Evolutionary conservation across 2,888 invertebrate genomes (phyloP).

Genomic region (Eulithis testata): DNA sequence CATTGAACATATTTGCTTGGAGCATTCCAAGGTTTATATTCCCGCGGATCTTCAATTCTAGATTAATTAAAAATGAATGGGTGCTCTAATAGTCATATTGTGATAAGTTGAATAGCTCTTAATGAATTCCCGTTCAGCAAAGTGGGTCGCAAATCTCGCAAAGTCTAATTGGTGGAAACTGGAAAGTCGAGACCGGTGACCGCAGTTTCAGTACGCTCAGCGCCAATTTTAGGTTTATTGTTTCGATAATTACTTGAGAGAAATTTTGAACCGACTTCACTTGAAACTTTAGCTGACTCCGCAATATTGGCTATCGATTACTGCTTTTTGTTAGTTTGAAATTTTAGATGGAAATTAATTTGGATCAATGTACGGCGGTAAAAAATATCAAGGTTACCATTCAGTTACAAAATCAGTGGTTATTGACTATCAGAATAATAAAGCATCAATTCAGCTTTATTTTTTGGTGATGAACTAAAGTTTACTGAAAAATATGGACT

Average conservation of each 20-base stretch:
- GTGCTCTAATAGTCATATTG: constrained; percentile 75
- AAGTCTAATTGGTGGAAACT: constrained; percentile 76
- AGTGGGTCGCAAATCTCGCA: constrained; percentile 63
- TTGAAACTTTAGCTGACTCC: constrained; percentile 56
- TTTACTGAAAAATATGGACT: too few relatives aligned
- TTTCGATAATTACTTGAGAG: constrained; percentile 79
- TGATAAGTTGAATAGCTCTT: constrained; percentile 79
- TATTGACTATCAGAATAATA: too few relatives aligned
- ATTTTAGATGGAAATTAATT: constrained; percentile 19
- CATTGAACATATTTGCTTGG: constrained; percentile 55
- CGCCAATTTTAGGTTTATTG: constrained; percentile 81
- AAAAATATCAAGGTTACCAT: background rate
- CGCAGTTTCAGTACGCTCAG: constrained; percentile 64
- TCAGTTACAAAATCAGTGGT: background rate
- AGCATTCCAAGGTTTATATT: constrained; percentile 21
- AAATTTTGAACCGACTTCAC: constrained; percentile 61
- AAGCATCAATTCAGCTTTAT: too few relatives aligned
- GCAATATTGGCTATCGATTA: constrained; percentile 34
- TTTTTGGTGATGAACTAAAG: too few relatives aligned
- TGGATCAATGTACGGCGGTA: background rate
- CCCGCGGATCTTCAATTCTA: constrained; percentile 41
- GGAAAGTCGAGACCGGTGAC: constrained; percentile 74
- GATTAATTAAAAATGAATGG: constrained; percentile 75
- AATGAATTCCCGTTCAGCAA: constrained; percentile 79
- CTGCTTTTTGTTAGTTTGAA: constrained; percentile 30